Evolutionary conservation across 2,888 invertebrate species (phyloP), one percentile per base, ranked within the genome.

Genomic region (Hecatera dysodea): DNA sequence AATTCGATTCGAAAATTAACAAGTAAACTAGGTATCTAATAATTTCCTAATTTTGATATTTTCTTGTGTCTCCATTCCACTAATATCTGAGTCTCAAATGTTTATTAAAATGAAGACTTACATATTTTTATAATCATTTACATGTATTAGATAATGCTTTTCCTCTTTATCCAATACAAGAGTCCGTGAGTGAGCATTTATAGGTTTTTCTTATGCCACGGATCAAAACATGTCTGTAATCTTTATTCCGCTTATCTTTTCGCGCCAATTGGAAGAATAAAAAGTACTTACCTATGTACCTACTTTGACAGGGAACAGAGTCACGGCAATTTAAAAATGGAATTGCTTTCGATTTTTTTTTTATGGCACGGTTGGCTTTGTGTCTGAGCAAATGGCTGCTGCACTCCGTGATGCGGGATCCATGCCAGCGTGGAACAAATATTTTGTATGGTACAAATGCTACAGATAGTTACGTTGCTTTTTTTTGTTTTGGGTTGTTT

Each of bases 271-370:
- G 15, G 19, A 62, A 53, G 19, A 53, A 24, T 53, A 63, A 24
- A 27, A 39, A 62, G 36, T 63, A 33, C 17, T 12, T 39, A 29
- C 3, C 19, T 29, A 55, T 1, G 24, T 24, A 12, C 22, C 46
- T 46, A n/a, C n/a, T 22, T 15, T 72, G 27, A 29, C 29, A 74
- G 39, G 17, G 39, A 74, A 46, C 27, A 22, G 11, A 33, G 52
- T 74, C 24, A 71, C 39, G 53, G 46, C 24, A 74, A 63, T 74
- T 68, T 27, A n/a, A 11, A 15, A 69, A 72, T 72, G 17, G 9
- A 52, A 9, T 42, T 12, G 27, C 24, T 33, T 33, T 53, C 3
- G 24, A 50, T n/a, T 27, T 19, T 19, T 44, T 44, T 44, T 19
- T 7, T 0, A 12, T 3, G 2, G 39, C 39, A 15, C 15, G 15